Percentiles rank a stretch among this genome's conserved stretches.
These are phyloP conservation scores for Oligia latruncula DNA, from an alignment of 2,888 invertebrate genomes.

Conservation along the genomic window DNA sequence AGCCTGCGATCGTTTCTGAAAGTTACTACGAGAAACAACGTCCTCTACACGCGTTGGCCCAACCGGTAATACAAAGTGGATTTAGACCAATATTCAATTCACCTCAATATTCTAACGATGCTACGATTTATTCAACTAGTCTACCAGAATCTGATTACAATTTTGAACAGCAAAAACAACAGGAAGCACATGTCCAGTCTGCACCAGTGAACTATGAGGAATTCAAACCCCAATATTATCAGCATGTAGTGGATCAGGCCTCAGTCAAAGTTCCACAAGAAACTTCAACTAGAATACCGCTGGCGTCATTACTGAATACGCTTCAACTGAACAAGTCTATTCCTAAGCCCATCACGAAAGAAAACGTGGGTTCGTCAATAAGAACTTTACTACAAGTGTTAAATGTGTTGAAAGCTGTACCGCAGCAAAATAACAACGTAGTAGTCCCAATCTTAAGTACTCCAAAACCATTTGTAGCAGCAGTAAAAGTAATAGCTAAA, in stretches of 20 bases:
- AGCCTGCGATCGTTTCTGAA: constrained; percentile 81
- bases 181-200: constrained; percentile 68
- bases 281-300: constrained; percentile 73
- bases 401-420: constrained; percentile 91
- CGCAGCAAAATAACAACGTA: constrained; percentile 83
- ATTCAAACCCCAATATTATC: constrained; percentile 77
- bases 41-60: constrained; percentile 66
- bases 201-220: constrained; percentile 67
- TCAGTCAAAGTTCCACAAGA: constrained; percentile 69
- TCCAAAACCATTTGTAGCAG: constrained; percentile 79
- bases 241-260: constrained; percentile 77
- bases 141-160: constrained; percentile 64
- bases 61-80: constrained; percentile 82
- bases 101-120: constrained; percentile 70
- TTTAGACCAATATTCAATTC: constrained; percentile 82
- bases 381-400: constrained; percentile 94
- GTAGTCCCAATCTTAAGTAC: constrained; percentile 81
- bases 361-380: constrained; percentile 95
- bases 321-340: constrained; percentile 94
- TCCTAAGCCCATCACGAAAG: constrained; percentile 93
- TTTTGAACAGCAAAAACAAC: constrained; percentile 72
- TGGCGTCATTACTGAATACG: constrained; percentile 92
- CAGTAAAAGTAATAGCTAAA: constrained; percentile 71
- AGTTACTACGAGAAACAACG: constrained; percentile 83
- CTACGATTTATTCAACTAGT: constrained; percentile 71